These are phyloP conservation scores for Ochropleura leucogaster DNA, from an alignment of 2,888 invertebrate species.

Conservation along the genomic window DNA sequence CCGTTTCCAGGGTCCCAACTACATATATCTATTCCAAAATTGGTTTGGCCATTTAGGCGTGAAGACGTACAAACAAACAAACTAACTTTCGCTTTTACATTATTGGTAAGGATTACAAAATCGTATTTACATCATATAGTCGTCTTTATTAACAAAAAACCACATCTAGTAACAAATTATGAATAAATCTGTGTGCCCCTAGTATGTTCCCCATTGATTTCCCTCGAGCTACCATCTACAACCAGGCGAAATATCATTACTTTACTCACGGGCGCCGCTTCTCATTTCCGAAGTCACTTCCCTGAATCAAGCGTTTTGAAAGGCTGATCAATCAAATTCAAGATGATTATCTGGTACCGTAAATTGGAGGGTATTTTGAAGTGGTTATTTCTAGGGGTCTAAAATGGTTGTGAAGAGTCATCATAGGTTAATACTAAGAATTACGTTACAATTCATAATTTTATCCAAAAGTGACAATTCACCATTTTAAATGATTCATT, in stretches of 20 bases:
- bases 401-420: no score
- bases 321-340: constrained; percentile 57
- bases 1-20: no score
- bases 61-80: no score
- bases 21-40: no score
- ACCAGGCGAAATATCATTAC: constrained; percentile 61
- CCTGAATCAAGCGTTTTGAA: constrained; percentile 46
- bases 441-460: no score
- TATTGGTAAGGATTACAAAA: no score
- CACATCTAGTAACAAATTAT: constrained; percentile 32
- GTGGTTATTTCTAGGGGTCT: background rate
- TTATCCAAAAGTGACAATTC: no score
- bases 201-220: constrained; percentile 65
- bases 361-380: constrained; percentile 20
- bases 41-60: no score
- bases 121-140: background rate
- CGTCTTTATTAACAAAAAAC: constrained; percentile 26
- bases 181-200: constrained; percentile 36
- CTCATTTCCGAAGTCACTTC: constrained; percentile 60
- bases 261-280: constrained; percentile 42
- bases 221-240: constrained; percentile 61
- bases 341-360: constrained; percentile 31
- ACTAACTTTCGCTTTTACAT: no score
- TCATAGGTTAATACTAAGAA: no score
- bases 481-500: no score